Conservation (phyloP, 2,888 invertebrate genomes). For the Drosophila emarginata region DNA sequence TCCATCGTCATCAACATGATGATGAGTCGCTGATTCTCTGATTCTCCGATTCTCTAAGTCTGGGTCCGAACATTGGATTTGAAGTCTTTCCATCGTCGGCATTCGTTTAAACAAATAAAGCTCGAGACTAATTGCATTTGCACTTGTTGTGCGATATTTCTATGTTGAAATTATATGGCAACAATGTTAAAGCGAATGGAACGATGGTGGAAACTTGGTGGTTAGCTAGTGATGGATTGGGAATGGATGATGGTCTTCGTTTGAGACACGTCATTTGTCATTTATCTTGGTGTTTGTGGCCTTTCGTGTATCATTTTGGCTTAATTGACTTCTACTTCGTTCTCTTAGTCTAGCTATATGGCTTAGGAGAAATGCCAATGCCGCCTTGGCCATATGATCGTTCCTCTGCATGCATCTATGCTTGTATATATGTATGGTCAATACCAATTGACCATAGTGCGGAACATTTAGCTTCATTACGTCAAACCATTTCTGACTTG, state of each 20-base stretch:
- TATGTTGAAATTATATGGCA: constrained; percentile 69
- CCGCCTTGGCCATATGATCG: constrained; percentile 30
- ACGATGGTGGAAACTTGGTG: not conserved
- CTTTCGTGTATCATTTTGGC: constrained; percentile 66
- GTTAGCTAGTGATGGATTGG: constrained; percentile 17
- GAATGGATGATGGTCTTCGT: constrained; percentile 38
- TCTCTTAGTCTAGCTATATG: constrained; percentile 7
- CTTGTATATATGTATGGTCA: constrained; percentile 53
- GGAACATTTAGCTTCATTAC: constrained; percentile 76
- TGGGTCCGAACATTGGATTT: constrained; percentile 11
- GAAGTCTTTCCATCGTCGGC: constrained; percentile 46
- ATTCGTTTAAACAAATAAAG: constrained; percentile 75
- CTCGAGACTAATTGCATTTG: constrained; percentile 73
- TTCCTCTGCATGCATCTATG: constrained; percentile 37
- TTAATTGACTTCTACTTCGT: constrained; percentile 67
- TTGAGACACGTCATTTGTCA: constrained; percentile 73
- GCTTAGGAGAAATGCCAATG: constrained; percentile 18
- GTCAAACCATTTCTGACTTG: constrained; percentile 62
- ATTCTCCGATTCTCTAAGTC: constrained; percentile 26
- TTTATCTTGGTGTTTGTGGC: constrained; percentile 58
- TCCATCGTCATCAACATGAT: constrained; percentile 17
- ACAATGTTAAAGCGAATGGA: constrained; percentile 27
- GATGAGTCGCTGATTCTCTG: constrained; percentile 16
- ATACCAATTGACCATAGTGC: constrained; percentile 73
- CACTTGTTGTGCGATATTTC: constrained; percentile 75